Base-by-base conservation (phyloP, 1,140 invertebrate genomes). In the Macrocentrus cingulum region DNA sequence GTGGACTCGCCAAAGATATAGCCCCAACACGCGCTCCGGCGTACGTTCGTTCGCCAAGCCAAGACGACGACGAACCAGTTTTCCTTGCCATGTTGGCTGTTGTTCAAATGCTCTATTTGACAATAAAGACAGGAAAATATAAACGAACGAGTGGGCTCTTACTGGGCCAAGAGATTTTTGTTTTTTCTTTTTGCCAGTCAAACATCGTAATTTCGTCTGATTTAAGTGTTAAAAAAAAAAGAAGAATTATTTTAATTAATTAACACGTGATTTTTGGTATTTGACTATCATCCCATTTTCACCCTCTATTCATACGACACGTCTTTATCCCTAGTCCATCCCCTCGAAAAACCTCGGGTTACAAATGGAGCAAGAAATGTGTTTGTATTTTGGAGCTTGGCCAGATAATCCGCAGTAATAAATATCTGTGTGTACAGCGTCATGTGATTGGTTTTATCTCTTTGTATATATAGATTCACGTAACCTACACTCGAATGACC, bases 401-500 rank as follows among this genome's bases (percentile, higher is more conserved):
- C 74, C 74, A 76, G 72, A 75, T 76, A 75, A 76, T 76, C 73
- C 69, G 62, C 64, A 64, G 72, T 68, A 75, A 76, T 75, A 75
- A 75, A 76, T 76, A 74, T 73, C 67, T 75, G 64, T 72, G 68
- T 72, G 68, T 72, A 72, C 60, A 68, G 64, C 66, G 66, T 65
- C 64, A 67, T 70, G 70, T 66, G 72, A 76, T 76, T 75, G 72
- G 71, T 75, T 74, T 76, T 76, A 73, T 75, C 74, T 75, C 62
- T 51, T 61, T 50, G 62, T 56, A 22, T 66, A 56, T 65, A 68
- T n/a, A n/a, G n/a, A n/a, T n/a, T n/a, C n/a, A n/a, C n/a, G n/a
- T n/a, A n/a, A n/a, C n/a, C n/a, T n/a, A n/a, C n/a, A n/a, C n/a
- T n/a, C n/a, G n/a, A n/a, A n/a, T n/a, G n/a, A n/a, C n/a, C n/a